phyloP scores from a whole-genome alignment of 2,113 vertebrate species.

The Pycnonotus jocosus region DNA sequence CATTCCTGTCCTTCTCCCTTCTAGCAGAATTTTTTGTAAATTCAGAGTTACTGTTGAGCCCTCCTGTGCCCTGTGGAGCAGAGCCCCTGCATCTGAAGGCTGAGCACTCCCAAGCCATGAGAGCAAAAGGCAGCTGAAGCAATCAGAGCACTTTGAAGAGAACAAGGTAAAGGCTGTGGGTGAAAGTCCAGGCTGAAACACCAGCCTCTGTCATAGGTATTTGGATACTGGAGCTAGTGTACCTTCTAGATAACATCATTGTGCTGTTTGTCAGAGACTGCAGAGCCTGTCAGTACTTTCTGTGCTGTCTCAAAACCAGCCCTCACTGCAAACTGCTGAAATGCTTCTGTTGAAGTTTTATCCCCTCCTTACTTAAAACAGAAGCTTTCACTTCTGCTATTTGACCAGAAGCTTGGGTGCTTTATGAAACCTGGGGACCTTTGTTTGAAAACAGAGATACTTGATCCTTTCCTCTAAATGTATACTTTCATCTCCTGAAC shows the following conservation, averaged over 20 bases:
- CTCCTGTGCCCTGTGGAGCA: accelerated
- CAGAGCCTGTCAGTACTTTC: not conserved
- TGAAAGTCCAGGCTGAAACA: not conserved
- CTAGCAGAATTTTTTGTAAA: not conserved
- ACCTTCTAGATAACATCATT: not conserved
- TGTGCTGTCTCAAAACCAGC: not conserved
- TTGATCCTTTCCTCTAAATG: not conserved
- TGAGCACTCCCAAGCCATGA: not conserved
- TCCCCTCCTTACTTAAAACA: not conserved
- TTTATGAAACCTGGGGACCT: not conserved
- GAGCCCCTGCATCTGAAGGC: not conserved
- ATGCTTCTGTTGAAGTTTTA: not conserved
- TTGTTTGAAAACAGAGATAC: not conserved
- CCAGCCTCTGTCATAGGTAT: not conserved
- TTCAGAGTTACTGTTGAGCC: not conserved
- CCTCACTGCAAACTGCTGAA: not conserved
- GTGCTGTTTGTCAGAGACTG: not conserved
- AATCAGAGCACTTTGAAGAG: not conserved
- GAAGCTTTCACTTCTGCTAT: constrained; percentile 10
- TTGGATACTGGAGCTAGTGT: not conserved
- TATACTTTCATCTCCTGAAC: not conserved
- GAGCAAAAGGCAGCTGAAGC: not conserved
- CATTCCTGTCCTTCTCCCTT: not conserved
- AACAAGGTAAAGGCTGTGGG: not conserved
- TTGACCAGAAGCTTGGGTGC: not conserved